Evolutionary conservation across 1,140 invertebrate species (phyloP).

Genomic region (Cotesia glomerata): DNA sequence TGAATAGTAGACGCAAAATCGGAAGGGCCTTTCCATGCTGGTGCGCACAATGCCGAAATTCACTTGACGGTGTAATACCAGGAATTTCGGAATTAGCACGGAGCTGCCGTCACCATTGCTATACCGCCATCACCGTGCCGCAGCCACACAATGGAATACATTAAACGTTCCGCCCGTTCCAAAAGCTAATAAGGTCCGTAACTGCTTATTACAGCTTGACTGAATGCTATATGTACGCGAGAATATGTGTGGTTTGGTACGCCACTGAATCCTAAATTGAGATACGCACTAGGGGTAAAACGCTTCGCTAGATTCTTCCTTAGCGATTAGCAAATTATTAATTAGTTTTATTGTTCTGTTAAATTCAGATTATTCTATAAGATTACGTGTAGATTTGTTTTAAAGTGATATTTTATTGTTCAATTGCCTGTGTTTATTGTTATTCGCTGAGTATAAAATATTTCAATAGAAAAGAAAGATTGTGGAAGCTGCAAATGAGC

Average conservation of each 20-base stretch:
- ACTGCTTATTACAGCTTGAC: conserved; percentile 47
- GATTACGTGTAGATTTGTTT: neutral
- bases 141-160: conserved; percentile 52
- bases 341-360: conserved; percentile 7
- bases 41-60: conserved; percentile 46
- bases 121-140: conserved; percentile 20
- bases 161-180: conserved; percentile 46
- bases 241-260: conserved; percentile 14
- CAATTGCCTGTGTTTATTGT: too few relatives aligned
- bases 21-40: conserved; percentile 28
- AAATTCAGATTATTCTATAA: conserved; percentile 5
- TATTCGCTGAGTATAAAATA: too few relatives aligned
- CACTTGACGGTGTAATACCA: conserved; percentile 50
- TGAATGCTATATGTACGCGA: conserved; percentile 35
- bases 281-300: conserved; percentile 14
- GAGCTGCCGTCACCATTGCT: conserved; percentile 30
- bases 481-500: too few relatives aligned
- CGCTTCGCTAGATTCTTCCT: neutral
- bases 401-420: too few relatives aligned
- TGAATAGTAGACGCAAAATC: conserved; percentile 23
- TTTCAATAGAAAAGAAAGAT: too few relatives aligned
- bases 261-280: conserved; percentile 9
- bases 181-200: conserved; percentile 53
- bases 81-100: conserved; percentile 51
- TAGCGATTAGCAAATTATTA: neutral